Conservation (phyloP, 2,797 vertebrate genomes). For the Lepilemur ruficaudatus region DNA sequence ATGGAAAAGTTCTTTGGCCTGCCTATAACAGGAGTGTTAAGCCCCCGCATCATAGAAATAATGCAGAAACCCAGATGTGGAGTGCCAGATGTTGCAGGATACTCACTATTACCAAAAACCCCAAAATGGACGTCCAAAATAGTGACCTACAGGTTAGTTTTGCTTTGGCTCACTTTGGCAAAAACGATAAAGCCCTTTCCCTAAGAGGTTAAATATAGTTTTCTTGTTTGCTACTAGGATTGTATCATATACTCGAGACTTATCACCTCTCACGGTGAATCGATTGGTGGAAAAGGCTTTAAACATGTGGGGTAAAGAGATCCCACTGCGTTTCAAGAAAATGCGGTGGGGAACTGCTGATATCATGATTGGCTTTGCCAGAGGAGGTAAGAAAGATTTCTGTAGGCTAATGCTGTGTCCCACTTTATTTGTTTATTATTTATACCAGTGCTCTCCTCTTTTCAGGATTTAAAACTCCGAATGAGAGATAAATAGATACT, state of each 20-base stretch:
- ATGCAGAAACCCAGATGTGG: slow-evolving; percentile 89
- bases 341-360: slow-evolving; percentile 9
- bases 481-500: background rate
- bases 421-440: background rate
- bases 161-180: background rate
- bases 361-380: slow-evolving; percentile 82
- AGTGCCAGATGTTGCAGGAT: slow-evolving; percentile 84
- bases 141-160: slow-evolving; percentile 89
- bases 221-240: slow-evolving; percentile 77
- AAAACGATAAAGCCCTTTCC: background rate
- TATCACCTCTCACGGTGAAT: slow-evolving; percentile 62
- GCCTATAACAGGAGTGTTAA: slow-evolving; percentile 86
- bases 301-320: slow-evolving; percentile 83
- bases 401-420: background rate
- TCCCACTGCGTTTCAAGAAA: slow-evolving; percentile 80
- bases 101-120: slow-evolving; percentile 56
- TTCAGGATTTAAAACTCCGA: no score
- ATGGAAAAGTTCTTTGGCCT: slow-evolving; percentile 91
- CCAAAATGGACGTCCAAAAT: slow-evolving; percentile 84
- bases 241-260: slow-evolving; percentile 79
- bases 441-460: background rate
- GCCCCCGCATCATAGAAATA: slow-evolving; percentile 72
- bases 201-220: slow-evolving; percentile 23
- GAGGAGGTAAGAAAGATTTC: slow-evolving; percentile 75
- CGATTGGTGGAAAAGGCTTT: slow-evolving; percentile 81